Evolutionary conservation across 2,113 vertebrate species (phyloP), one percentile per base, ranked within the genome.

Genomic region (Camelus dromedarius): DNA sequence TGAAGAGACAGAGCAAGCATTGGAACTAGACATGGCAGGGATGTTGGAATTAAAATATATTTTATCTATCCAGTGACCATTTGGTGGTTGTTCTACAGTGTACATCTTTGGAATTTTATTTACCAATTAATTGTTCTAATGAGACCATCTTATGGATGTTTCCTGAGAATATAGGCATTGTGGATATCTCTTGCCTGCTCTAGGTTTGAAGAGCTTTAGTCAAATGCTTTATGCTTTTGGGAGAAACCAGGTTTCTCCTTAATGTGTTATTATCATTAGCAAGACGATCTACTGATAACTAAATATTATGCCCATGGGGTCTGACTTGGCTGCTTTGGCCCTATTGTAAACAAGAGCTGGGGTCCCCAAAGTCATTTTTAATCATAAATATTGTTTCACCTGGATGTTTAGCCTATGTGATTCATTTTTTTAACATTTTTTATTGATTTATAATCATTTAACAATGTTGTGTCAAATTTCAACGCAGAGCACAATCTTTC

Each of bases 51-150:
- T 73, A 64, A 94, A 89, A 80, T 72, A 69, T 56, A 4, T 92
- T 70, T 58, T 28, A 66, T 75, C 13, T 42, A 48, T 85, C 94
- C 12, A 22, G 62, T 81, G 48, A 8, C 42, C 11, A 56, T 69
- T 72, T 84, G 46, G 16, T 80, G 15, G 24, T 38, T 64, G 6
- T 73, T 87, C 30, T 91, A 8, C 75, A 15, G 79, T 26, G 66
- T 58, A 58, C 15, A 66, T 77, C 64, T 82, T 89, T 28, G 30
- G 52, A 38, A 32, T 56, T n/a, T 77, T 94, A 50, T 81, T n/a
- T 58, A 8, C 54, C 30, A 85, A 19, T 89, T 94, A 92, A 35
- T 79, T 83, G 15, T 93, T 91, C 48, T 46, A 93, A 22, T 69
- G 66, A 80, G 16, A 75, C 24, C 6, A 5, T 83, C 26, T 58